Percentiles rank a stretch among this genome's conserved stretches.
phyloP scores from a whole-genome alignment of 2,113 vertebrate genomes.

The Paraplagusia blochii region DNA sequence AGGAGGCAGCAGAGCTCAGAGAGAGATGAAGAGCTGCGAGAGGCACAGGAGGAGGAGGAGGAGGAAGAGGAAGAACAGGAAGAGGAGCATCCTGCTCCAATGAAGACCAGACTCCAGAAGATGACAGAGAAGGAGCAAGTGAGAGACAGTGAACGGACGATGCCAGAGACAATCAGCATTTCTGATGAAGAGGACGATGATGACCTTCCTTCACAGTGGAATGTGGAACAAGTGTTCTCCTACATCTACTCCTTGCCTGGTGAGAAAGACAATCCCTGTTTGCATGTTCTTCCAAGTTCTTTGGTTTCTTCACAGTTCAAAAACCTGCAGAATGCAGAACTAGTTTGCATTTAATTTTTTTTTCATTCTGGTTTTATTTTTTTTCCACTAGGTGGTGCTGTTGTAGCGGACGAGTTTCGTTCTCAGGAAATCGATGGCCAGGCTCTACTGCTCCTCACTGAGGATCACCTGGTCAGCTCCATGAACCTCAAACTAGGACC shows the following conservation, averaged over 20 bases:
- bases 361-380: background rate
- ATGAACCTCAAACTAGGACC: conserved; percentile 96
- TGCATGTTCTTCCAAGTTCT: no score
- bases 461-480: conserved; percentile 92
- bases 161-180: conserved; percentile 73
- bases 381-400: conserved; percentile 79
- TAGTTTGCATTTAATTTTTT: no score
- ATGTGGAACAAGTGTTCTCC: conserved; percentile 87
- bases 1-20: conserved; percentile 64
- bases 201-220: conserved; percentile 82
- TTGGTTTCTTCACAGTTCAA: no score
- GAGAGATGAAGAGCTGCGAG: conserved; percentile 14
- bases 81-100: conserved; percentile 78
- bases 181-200: conserved; percentile 71
- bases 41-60: conserved; percentile 11
- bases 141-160: conserved; percentile 72
- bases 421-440: conserved; percentile 93
- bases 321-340: no score
- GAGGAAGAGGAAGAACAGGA: conserved; percentile 58
- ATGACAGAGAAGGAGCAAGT: conserved; percentile 80
- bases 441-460: conserved; percentile 89
- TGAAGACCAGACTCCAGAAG: conserved; percentile 87
- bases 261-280: conserved; percentile 35
- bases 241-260: conserved; percentile 88
- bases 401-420: conserved; percentile 86